Evolutionary conservation across 2,797 vertebrate species (phyloP).

Genomic region (Phoeniculus purpureus): DNA sequence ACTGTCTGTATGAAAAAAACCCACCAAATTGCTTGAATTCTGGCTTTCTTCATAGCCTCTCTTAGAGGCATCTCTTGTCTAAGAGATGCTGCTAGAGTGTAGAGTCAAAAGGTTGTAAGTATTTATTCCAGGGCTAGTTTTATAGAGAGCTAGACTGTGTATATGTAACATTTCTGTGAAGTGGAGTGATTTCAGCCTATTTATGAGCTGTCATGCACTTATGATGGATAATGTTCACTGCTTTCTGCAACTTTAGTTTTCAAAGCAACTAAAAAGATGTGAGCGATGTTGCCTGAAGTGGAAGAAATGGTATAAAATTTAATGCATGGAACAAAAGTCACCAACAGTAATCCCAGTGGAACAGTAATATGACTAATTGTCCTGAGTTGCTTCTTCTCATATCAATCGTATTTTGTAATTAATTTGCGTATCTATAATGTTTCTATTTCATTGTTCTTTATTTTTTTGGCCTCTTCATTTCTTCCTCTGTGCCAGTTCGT

Average conservation of each 20-base stretch:
- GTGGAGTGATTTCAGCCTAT: neutral
- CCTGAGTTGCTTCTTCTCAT: neutral
- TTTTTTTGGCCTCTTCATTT: neutral
- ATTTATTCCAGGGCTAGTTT: neutral
- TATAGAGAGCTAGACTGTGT: neutral
- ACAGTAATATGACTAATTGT: neutral
- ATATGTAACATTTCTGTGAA: neutral
- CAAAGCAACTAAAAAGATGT: neutral
- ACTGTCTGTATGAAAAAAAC: neutral
- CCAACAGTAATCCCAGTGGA: neutral
- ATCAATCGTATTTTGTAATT: slow-evolving; percentile 12
- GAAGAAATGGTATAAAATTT: slow-evolving; percentile 6
- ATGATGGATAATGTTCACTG: neutral
- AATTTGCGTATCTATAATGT: slow-evolving; percentile 7
- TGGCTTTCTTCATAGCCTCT: neutral
- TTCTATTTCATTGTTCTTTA: neutral
- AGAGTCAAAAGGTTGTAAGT: neutral
- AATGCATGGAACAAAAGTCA: neutral
- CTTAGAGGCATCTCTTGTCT: neutral
- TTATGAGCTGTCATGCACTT: neutral
- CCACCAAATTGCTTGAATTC: neutral
- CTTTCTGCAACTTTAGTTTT: neutral
- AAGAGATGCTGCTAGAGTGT: neutral
- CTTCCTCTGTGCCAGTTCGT: neutral
- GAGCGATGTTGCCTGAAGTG: neutral